phyloP scores from a whole-genome alignment of 2,797 vertebrate genomes.

The Psittacula derbiana region DNA sequence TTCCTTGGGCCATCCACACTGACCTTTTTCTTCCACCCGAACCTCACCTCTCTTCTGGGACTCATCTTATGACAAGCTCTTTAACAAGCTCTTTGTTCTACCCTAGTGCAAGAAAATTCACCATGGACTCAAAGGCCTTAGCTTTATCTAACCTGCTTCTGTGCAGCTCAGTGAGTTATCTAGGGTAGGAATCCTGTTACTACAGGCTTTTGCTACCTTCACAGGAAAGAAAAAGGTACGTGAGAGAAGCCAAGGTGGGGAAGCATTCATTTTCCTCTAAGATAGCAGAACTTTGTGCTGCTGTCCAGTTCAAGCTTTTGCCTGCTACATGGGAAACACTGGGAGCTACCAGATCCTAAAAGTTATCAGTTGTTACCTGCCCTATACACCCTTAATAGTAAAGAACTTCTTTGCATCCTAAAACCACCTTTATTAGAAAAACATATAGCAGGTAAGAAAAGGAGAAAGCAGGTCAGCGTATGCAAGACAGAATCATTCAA shows the following conservation, averaged over 20 bases:
- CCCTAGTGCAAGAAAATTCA: not conserved
- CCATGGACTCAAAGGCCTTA: not conserved
- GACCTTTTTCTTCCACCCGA: not conserved
- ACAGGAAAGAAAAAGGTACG: not conserved
- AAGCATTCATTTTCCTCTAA: not conserved
- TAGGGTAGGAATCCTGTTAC: not conserved
- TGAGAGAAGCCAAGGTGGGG: accelerated
- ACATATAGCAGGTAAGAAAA: not conserved
- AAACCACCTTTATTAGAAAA: not conserved
- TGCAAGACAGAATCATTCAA: not conserved
- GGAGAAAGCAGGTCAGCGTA: not conserved
- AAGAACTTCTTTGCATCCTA: not conserved
- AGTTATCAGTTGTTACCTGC: not conserved
- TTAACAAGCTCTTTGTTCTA: not conserved
- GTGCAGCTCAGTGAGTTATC: accelerated
- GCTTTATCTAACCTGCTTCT: not conserved
- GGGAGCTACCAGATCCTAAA: accelerated
- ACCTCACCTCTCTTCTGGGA: not conserved
- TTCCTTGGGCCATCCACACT: not conserved
- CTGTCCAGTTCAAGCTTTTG: not conserved
- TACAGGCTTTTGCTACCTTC: not conserved
- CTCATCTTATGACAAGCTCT: not conserved
- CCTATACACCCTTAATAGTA: not conserved
- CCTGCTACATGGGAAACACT: not conserved
- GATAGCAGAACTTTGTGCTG: not conserved